Evolutionary conservation across 1,140 invertebrate genomes (phyloP).

Genomic region (Triops cancriformis): DNA sequence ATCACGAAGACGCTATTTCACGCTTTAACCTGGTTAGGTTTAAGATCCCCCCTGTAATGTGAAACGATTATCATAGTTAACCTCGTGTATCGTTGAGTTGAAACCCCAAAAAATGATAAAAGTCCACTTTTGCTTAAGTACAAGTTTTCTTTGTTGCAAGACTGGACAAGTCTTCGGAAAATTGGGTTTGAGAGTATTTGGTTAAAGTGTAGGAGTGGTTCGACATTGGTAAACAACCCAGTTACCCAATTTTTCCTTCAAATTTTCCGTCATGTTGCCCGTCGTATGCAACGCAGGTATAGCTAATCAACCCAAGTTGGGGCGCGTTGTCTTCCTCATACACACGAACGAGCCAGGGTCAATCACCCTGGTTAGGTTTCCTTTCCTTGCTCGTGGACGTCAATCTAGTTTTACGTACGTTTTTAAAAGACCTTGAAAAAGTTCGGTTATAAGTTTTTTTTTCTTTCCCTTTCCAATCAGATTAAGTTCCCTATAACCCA

Average conservation of each 20-base stretch:
- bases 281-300: not conserved
- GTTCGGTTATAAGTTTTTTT: not conserved
- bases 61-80: no score
- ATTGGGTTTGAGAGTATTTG: no score
- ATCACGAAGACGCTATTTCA: no score
- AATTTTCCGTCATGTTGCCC: not conserved
- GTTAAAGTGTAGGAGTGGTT: no score
- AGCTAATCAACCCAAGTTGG: not conserved
- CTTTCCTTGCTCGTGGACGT: not conserved
- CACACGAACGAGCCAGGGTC: not conserved
- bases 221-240: not conserved
- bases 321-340: not conserved
- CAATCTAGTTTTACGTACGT: not conserved
- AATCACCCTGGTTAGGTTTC: not conserved
- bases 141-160: no score
- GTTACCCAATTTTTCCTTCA: not conserved
- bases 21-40: no score
- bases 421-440: not conserved
- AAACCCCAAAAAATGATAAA: no score
- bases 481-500: not conserved
- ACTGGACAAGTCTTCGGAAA: no score
- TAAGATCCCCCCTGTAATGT: no score
- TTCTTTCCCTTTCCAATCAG: not conserved
- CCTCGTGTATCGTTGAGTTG: no score
- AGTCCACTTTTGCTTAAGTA: no score